Percentiles rank a stretch among this genome's conserved stretches.
Conservation (phyloP, 2,797 vertebrate genomes). For the Poeciliopsis presidionis region DNA sequence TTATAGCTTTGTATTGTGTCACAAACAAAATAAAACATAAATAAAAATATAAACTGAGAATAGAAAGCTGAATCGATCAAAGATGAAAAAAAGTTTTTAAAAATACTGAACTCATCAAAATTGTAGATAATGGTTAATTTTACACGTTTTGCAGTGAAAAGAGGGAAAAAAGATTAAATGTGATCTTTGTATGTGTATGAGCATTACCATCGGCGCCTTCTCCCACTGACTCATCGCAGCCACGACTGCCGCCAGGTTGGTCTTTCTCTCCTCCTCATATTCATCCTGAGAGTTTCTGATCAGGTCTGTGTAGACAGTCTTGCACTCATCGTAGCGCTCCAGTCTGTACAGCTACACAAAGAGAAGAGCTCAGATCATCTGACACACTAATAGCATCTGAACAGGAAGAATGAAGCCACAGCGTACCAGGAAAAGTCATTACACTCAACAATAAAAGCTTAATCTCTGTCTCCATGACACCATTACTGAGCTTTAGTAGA, state of each 20-base stretch:
- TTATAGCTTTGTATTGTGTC: no score
- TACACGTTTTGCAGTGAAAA: not conserved
- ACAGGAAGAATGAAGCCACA: not conserved
- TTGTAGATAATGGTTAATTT: not conserved
- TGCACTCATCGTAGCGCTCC: conserved; percentile 92
- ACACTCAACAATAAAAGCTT: not conserved
- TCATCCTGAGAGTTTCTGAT: conserved; percentile 99
- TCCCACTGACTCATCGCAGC: conserved; percentile 96
- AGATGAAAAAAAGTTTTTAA: not conserved
- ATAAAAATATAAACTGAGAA: not conserved
- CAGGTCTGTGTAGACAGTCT: conserved; percentile 91
- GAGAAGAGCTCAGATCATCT: conserved; percentile 8
- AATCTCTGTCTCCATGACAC: not conserved
- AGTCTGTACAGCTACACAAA: conserved; percentile 89
- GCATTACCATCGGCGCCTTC: conserved; percentile 83
- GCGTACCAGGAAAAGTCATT: not conserved
- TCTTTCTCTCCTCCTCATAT: conserved; percentile 98
- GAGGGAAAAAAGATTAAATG: not conserved
- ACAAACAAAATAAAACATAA: not conserved
- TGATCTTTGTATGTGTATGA: not conserved
- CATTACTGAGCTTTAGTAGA: not conserved
- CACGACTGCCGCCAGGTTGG: conserved; percentile 93
- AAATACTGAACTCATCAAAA: not conserved
- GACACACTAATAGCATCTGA: not conserved
- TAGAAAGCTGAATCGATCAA: not conserved